Evolutionary conservation across 2,113 vertebrate species (phyloP), one percentile per base, ranked within the genome.

Genomic region (Geococcyx californianus): DNA sequence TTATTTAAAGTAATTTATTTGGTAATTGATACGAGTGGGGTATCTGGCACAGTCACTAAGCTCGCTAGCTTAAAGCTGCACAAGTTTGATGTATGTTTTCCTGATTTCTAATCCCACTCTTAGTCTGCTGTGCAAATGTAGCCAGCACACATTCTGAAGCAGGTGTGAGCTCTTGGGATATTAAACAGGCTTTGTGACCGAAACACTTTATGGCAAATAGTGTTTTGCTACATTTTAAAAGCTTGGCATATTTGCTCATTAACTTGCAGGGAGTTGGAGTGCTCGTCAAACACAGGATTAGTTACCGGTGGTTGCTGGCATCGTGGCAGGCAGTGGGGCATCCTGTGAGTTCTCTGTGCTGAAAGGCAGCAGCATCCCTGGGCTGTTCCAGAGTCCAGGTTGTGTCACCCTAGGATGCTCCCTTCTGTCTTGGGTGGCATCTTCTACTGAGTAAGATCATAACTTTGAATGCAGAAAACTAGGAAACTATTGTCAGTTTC

Each of bases 91-190:
- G 3, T 81, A 24, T 76, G 24, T 78, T 89, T 96, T 93, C 49
- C 49, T 26, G 60, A 63, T 70, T 66, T 94, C 58, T 90, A 94
- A 91, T 87, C 81, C 75, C 42, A 60, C 58, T 84, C 78, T 87
- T 78, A 72, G 74, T 25, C 62, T 10, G 18, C 62, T 93, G 82
- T 85, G 82, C 69, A 90, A 84, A 94, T 94, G 91, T 95, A 87
- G 69, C 62, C 64, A 63, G 79, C 28, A 60, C 56, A 33, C 42
- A 36, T 1, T 11, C 51, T 2, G 7, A 75, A 83, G 75, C 40
- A 80, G 52, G 58, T 82, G 20, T 10, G 26, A 73, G 67, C 92
- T 70, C 38, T 23, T 21, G 54, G n/a, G 84, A 76, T 6, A 80
- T 72, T 76, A 55, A 84, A 85, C 52, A n/a, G 52, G 34, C 64